A percentile compares a stretch with the other conserved stretches of the same genome.
phyloP scores from a whole-genome alignment of 1,140 invertebrate genomes.

The Trypoxylus dichotomus region DNA sequence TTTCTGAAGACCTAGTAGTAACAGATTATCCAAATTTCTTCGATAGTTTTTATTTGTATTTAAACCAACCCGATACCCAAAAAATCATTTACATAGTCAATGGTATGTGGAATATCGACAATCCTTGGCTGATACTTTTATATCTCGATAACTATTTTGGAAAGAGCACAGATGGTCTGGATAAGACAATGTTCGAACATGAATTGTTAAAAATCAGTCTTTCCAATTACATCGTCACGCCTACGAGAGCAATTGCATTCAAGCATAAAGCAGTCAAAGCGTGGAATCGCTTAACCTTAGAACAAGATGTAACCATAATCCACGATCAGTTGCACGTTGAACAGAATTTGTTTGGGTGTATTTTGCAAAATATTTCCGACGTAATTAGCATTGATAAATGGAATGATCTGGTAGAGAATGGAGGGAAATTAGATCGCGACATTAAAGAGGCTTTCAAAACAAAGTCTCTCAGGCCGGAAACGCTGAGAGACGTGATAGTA shows the following conservation, averaged over 20 bases:
- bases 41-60: not conserved
- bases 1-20: not conserved
- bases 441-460: too few species aligned
- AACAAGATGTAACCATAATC: too few species aligned
- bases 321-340: too few species aligned
- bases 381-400: too few species aligned
- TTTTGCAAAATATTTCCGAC: too few species aligned
- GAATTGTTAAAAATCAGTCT: not conserved
- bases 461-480: too few species aligned
- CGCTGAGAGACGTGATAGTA: too few species aligned
- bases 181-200: not conserved
- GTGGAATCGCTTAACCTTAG: too few species aligned
- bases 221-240: not conserved
- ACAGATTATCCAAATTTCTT: not conserved
- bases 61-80: not conserved
- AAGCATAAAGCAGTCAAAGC: too few species aligned
- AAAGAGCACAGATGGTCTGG: not conserved
- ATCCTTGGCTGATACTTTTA: not conserved
- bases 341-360: too few species aligned
- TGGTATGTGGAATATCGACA: not conserved
- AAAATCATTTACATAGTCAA: not conserved
- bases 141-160: not conserved
- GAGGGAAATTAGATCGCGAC: too few species aligned
- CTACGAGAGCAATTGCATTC: not conserved
- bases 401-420: too few species aligned